These are phyloP conservation scores for Apus apus DNA, from an alignment of 2,113 vertebrate genomes.

Conservation along the genomic window DNA sequence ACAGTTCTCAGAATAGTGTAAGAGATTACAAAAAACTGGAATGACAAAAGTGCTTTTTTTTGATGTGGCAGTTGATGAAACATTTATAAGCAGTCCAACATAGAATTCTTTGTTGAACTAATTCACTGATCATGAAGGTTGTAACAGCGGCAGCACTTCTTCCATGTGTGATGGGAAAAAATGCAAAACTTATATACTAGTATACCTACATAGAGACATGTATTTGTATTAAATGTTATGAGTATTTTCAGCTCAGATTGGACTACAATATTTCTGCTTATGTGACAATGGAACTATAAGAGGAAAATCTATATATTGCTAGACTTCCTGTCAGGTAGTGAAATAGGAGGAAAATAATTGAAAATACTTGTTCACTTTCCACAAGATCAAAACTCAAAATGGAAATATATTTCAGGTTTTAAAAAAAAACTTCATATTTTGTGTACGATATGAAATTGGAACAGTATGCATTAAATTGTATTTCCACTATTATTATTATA, in stretches of 20 bases:
- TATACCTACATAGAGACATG: background rate
- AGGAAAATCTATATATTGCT: background rate
- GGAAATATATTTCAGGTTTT: background rate
- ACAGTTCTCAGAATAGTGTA: background rate
- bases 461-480: background rate
- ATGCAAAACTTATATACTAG: background rate
- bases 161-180: background rate
- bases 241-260: background rate
- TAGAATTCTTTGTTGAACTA: background rate
- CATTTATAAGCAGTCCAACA: background rate
- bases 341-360: background rate
- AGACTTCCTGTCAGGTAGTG: background rate
- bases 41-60: background rate
- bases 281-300: background rate
- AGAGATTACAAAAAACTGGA: background rate
- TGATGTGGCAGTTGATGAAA: background rate
- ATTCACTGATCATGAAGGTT: background rate
- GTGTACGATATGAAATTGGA: background rate
- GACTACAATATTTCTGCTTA: background rate
- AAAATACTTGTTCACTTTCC: background rate
- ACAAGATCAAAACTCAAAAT: background rate
- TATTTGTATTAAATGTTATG: background rate
- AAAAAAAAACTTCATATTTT: too few species aligned
- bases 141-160: background rate
- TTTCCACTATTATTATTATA: background rate